Base-by-base conservation (phyloP, 2,113 vertebrate genomes). In the Diphyllodes magnificus region DNA sequence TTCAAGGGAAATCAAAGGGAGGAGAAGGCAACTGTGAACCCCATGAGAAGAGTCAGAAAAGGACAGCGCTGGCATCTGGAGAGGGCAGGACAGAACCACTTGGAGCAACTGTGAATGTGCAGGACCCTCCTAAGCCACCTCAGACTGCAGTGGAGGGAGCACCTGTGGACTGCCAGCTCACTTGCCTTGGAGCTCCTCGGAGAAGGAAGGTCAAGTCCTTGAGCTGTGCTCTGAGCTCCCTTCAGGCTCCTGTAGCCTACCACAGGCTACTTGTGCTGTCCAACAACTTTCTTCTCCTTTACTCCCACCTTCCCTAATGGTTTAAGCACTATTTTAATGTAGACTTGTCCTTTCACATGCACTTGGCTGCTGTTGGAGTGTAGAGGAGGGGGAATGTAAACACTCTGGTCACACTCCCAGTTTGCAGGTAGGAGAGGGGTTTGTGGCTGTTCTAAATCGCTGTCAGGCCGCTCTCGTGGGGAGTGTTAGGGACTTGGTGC, bases 21-120 rank as follows among this genome's bases (percentile, higher is more conserved):
- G 91, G 60, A 95, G 93, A 94, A 91, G 16, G 79, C 97, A 94
- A 90, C 97, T 98, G 97, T 97, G 97, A 98, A 96, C 20, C 50
- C 35, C 42, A 22, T 76, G 89, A 8, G 13, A 47, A 39, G 82
- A 4, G 1, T 69, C 42, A 13, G 72, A 13, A 53, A 45, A 91
- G 61, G 72, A 42, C 56, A 83, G 80, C 75, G 65, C 66, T 82
- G 61, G 80, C 51, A 16, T 61, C 85, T 76, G 82, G 69, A 87
- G 63, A 44, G 51, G 0, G 31, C 78, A 42, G 83, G 78, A 82
- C 56, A 88, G 79, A 94, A 66, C 78, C 93, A 86, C 95, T 90
- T 27, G 59, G 61, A 94, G 76, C 64, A 44, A 27, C 83, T 90
- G 94, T 83, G 91, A 93, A 83, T 61, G 44, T 49, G 22, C 82